Evolutionary conservation across 2,888 invertebrate species (phyloP).

Genomic region (Diachrysia chrysitis): DNA sequence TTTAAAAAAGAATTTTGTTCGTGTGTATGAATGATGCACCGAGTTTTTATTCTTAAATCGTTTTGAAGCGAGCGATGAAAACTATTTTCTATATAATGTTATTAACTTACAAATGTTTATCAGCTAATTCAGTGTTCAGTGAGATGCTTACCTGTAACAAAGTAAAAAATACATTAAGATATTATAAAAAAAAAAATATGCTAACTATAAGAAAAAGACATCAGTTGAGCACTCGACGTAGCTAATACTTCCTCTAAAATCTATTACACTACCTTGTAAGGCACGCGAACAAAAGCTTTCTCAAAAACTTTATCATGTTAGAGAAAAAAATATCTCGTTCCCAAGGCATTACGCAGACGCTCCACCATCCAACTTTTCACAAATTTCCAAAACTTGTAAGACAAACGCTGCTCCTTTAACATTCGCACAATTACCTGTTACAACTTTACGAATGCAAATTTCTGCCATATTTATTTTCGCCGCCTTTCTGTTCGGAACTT

Average conservation of each 20-base stretch:
- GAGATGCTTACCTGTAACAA: conserved; percentile 45
- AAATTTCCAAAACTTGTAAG: conserved; percentile 62
- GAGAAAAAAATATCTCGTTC: conserved; percentile 58
- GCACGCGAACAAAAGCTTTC: conserved; percentile 49
- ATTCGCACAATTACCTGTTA: conserved; percentile 60
- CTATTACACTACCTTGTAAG: conserved; percentile 47
- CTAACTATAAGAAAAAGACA: neutral
- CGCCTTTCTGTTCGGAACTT: conserved; percentile 59
- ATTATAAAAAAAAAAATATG: too few relatives aligned
- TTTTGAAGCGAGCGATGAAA: neutral
- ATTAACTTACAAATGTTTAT: neutral
- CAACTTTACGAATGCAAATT: conserved; percentile 61
- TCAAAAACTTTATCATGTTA: conserved; percentile 58
- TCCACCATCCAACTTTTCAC: conserved; percentile 58
- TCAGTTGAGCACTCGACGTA: conserved; percentile 11
- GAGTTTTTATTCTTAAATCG: conserved; percentile 11
- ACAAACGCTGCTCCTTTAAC: conserved; percentile 61
- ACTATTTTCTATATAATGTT: neutral
- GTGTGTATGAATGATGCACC: conserved; percentile 23
- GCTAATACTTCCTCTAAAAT: conserved; percentile 42
- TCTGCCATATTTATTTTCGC: conserved; percentile 60
- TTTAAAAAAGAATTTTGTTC: conserved; percentile 47
- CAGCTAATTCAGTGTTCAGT: neutral
- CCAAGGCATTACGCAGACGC: conserved; percentile 57
- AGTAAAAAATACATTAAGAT: conserved; percentile 16